Conservation (phyloP, 2,113 vertebrate species). For the Nestor notabilis region DNA sequence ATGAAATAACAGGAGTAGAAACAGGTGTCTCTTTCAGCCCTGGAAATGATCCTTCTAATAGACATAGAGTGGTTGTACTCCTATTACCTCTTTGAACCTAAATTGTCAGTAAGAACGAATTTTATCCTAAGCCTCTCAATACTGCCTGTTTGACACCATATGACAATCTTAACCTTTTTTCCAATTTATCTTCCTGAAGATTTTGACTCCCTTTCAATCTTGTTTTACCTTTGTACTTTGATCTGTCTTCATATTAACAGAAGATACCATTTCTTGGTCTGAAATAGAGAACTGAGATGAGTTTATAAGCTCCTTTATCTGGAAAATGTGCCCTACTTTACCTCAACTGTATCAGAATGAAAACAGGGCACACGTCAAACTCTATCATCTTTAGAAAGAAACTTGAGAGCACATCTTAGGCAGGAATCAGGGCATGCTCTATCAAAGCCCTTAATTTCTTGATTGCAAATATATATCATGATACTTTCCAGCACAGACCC, state of each 20-base stretch:
- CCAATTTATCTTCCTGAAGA: not conserved
- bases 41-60: not conserved
- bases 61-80: not conserved
- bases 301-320: not conserved
- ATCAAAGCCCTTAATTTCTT: not conserved
- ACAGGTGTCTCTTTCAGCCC: not conserved
- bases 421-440: not conserved
- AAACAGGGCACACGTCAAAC: not conserved
- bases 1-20: not conserved
- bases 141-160: not conserved
- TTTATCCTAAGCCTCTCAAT: not conserved
- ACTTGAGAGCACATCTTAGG: not conserved
- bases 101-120: not conserved
- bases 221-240: not conserved
- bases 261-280: not conserved
- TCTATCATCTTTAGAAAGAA: not conserved
- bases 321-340: not conserved
- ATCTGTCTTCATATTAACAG: not conserved
- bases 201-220: not conserved
- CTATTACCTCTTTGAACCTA: not conserved
- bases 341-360: not conserved
- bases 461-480: not conserved
- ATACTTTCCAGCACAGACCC: not conserved
- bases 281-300: not conserved
- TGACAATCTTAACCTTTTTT: not conserved